Percentiles rank a stretch among this genome's conserved stretches.
Evolutionary conservation across 1,140 invertebrate species (phyloP).

Genomic region (Mylabris phalerata): DNA sequence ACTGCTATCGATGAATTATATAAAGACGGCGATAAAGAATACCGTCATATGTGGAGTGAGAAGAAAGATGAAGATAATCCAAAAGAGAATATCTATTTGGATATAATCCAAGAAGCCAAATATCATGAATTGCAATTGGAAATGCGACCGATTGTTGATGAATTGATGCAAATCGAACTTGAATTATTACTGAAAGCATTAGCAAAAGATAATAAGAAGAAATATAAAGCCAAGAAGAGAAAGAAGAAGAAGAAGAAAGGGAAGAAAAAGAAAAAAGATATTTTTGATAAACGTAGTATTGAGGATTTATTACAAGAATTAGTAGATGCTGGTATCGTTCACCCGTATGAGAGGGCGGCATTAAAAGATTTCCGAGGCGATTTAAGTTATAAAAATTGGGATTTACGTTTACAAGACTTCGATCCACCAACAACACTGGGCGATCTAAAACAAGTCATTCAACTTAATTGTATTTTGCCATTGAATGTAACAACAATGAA

Average conservation of each 20-base stretch:
- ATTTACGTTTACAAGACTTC: constrained; percentile 26
- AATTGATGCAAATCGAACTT: constrained; percentile 51
- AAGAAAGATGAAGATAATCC: constrained; percentile 42
- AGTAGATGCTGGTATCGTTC: constrained; percentile 65
- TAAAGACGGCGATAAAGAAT: constrained; percentile 41
- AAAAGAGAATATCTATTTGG: constrained; percentile 43
- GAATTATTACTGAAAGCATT: constrained; percentile 47
- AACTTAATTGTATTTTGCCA: constrained; percentile 70
- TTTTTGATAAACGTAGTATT: constrained; percentile 66
- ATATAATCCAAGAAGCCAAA: constrained; percentile 47
- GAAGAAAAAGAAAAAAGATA: constrained; percentile 59
- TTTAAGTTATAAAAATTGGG: constrained; percentile 47
- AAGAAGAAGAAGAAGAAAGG: constrained; percentile 61
- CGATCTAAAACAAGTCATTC: constrained; percentile 65
- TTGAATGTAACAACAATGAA: constrained; percentile 63
- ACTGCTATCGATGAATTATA: constrained; percentile 35
- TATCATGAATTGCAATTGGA: constrained; percentile 50
- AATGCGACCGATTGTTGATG: constrained; percentile 48
- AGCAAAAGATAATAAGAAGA: constrained; percentile 48
- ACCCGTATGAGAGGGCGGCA: constrained; percentile 51
- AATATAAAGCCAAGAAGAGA: constrained; percentile 46
- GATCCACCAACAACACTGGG: constrained; percentile 51
- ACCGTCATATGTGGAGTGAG: constrained; percentile 44
- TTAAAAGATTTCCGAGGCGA: constrained; percentile 66
- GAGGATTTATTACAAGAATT: constrained; percentile 77